These are phyloP conservation scores for Dromius quadrimaculatus DNA, from an alignment of 2,888 invertebrate genomes.

Conservation along the genomic window DNA sequence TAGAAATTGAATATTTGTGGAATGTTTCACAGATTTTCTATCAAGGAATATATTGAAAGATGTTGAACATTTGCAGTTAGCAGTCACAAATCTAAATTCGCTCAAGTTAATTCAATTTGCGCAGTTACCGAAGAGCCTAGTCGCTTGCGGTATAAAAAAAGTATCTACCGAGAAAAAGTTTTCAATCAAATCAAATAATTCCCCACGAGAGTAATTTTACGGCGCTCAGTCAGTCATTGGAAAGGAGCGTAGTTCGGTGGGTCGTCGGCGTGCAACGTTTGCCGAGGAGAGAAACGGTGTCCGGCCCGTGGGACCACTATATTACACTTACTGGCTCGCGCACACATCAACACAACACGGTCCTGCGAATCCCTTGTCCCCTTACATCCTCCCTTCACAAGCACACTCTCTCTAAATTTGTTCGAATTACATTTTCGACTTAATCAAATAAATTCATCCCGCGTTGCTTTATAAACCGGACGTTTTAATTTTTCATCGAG, in stretches of 20 bases:
- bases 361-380: constrained; percentile 9
- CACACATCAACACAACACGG: constrained; percentile 65
- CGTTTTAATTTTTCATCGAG: constrained; percentile 49
- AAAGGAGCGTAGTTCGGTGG: constrained; percentile 58
- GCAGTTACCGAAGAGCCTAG: constrained; percentile 10
- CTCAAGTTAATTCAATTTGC: constrained; percentile 67
- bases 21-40: no score
- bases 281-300: constrained; percentile 50
- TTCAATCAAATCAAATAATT: constrained; percentile 81
- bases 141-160: constrained; percentile 51
- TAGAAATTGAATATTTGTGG: no score
- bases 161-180: constrained; percentile 65
- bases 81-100: constrained; percentile 62
- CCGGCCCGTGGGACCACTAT: constrained; percentile 66
- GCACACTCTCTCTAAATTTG: constrained; percentile 48
- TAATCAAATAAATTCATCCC: constrained; percentile 53
- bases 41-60: no score
- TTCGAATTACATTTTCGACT: constrained; percentile 53
- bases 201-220: constrained; percentile 79
- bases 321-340: constrained; percentile 67
- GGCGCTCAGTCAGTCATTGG: constrained; percentile 69
- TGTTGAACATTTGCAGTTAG: no score
- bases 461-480: constrained; percentile 51
- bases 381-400: constrained; percentile 8
- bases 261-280: constrained; percentile 9